Percentiles rank a stretch among this genome's conserved stretches.
phyloP scores from a whole-genome alignment of 2,888 invertebrate genomes.

The Lasioglossum vierecki region DNA sequence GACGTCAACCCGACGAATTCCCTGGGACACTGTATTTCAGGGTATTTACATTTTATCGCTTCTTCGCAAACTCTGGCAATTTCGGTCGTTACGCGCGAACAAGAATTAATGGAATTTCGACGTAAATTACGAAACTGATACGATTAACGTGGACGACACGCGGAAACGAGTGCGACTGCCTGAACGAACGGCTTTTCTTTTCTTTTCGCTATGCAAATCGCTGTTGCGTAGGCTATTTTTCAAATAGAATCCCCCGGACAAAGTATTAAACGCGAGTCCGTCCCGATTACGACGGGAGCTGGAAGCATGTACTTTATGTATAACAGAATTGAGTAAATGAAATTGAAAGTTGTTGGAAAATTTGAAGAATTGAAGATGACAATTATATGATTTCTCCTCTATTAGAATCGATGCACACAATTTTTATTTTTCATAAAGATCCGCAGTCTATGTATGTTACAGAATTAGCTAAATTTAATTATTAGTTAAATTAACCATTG shows the following conservation, averaged over 20 bases:
- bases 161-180: background rate
- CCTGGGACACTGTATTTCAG: constrained; percentile 73
- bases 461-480: too few relatives aligned
- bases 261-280: background rate
- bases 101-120: constrained; percentile 31
- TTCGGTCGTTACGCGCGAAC: constrained; percentile 50
- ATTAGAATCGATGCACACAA: too few relatives aligned
- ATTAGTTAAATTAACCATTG: too few relatives aligned
- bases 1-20: constrained; percentile 67
- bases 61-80: constrained; percentile 68
- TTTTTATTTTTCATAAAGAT: too few relatives aligned
- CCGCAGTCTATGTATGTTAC: too few relatives aligned
- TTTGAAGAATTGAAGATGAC: too few relatives aligned
- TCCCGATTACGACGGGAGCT: too few relatives aligned
- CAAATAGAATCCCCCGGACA: background rate
- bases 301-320: too few relatives aligned
- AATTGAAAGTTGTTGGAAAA: too few relatives aligned
- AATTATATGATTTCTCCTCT: too few relatives aligned
- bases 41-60: constrained; percentile 76
- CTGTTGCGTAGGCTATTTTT: background rate
- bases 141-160: constrained; percentile 50
- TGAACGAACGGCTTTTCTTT: background rate
- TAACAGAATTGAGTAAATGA: too few relatives aligned
- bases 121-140: constrained; percentile 56
- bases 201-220: background rate